These are phyloP conservation scores for Echeneis naucrates DNA, from an alignment of 2,797 vertebrate genomes.

Conservation along the genomic window DNA sequence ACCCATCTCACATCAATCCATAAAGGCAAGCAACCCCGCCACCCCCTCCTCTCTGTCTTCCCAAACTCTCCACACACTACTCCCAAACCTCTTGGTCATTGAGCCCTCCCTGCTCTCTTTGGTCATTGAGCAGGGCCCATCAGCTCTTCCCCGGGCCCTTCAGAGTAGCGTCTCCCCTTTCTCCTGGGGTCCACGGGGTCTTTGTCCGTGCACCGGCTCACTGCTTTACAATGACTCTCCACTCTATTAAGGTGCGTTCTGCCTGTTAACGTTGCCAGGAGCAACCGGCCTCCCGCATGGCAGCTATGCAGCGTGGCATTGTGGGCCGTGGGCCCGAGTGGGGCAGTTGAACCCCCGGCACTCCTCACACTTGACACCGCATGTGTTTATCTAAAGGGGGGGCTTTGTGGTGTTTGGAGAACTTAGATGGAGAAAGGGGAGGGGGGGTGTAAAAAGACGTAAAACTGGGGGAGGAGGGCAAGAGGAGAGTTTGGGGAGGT, in stretches of 20 bases:
- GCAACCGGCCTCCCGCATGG: conserved; percentile 98
- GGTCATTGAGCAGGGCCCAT: conserved; percentile 86
- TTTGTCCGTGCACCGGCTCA: conserved; percentile 92
- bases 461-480: conserved; percentile 73
- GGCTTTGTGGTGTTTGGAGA: conserved; percentile 85
- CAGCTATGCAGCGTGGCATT: conserved; percentile 95
- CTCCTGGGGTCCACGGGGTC: conserved; percentile 91
- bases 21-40: conserved; percentile 50
- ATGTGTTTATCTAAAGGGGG: conserved; percentile 98
- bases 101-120: conserved; percentile 66
- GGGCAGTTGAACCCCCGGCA: conserved; percentile 92
- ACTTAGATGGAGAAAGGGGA: conserved; percentile 70
- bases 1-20: conserved; percentile 73
- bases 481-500: conserved; percentile 70
- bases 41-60: conserved; percentile 24
- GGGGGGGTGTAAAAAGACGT: conserved; percentile 85
- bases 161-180: conserved; percentile 88
- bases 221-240: conserved; percentile 99
- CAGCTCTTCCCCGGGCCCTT: conserved; percentile 93
- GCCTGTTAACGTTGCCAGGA: conserved; percentile 99
- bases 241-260: conserved; percentile 99
- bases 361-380: conserved; percentile 99
- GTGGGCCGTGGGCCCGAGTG: conserved; percentile 86
- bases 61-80: conserved; percentile 63
- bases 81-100: conserved; percentile 78